Base-by-base conservation (phyloP, 2,888 invertebrate species). In the Hyalella azteca region DNA sequence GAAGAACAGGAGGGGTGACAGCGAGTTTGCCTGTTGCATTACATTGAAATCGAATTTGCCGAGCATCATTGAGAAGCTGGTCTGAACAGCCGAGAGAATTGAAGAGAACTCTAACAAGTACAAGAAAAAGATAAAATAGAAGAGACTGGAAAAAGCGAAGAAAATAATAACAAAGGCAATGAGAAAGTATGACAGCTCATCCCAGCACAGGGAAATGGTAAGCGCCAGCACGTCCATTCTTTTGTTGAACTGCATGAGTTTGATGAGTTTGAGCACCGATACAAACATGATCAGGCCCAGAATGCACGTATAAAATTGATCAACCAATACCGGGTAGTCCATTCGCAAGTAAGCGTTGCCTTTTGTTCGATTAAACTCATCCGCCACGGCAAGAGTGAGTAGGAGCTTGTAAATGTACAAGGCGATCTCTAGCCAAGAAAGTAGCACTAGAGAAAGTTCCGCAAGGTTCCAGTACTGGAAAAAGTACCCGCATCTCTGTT, bases 271-370 rank as follows among this genome's bases (percentile, higher is more conserved):
- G 79, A 90, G 86, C 3, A 89, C 88, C 26, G 88, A 88, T 78
- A 89, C 87, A 86, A 90, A 90, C 45, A 89, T 88, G 29, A 89
- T 86, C 85, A 88, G 87, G n/a, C 88, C 89, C 29, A 89, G 86
- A 81, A 89, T 86, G 85, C 89, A 89, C 32, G 87, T 87, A 85
- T 89, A 89, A 7, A 88, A 85, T 81, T 90, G 88, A 81, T 89
- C 89, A 86, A 89, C 88, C 81, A 87, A 87, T 2, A 87, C 88
- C 3, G 89, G 88, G 81, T 87, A 88, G 79, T 89, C 88, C 84
- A 89, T 87, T 41, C 85, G 81, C 76, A 86, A 82, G 41, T 83
- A 85, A 0, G 45, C 83, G 77, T 85, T 84, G 19, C 85, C 85
- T 50, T 81, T 36, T 7, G 84, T 82, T n/a, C 50, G 26, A n/a